Conservation (phyloP, 2,888 invertebrate genomes). For the Cylloceria caligata region DNA sequence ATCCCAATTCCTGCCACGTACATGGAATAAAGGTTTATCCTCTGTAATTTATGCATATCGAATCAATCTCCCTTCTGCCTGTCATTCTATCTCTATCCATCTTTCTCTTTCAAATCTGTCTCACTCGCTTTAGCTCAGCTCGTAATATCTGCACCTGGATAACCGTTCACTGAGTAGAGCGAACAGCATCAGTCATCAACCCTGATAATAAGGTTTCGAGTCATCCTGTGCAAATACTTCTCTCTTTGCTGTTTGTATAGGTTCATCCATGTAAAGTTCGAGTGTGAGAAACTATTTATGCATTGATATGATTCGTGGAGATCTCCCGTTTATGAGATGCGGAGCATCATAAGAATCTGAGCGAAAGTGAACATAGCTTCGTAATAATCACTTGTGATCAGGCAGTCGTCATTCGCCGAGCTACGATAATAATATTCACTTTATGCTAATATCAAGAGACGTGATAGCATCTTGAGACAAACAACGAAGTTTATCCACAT, state of each 20-base stretch:
- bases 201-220: conserved; percentile 83
- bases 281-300: conserved; percentile 51
- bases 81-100: conserved; percentile 53
- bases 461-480: no score
- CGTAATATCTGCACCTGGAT: conserved; percentile 80
- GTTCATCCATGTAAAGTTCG: conserved; percentile 57
- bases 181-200: conserved; percentile 65
- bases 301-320: conserved; percentile 25
- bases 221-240: conserved; percentile 85
- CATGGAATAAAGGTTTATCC: conserved; percentile 82
- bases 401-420: conserved; percentile 21
- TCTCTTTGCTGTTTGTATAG: conserved; percentile 83
- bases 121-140: conserved; percentile 56
- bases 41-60: conserved; percentile 84
- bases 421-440: no score
- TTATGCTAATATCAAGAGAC: no score
- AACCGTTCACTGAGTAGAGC: conserved; percentile 75
- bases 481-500: no score
- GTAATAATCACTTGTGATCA: conserved; percentile 20
- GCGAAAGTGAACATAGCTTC: not conserved
- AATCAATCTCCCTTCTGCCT: conserved; percentile 82
- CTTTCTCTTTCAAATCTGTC: conserved; percentile 59
- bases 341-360: not conserved
- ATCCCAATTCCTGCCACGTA: conserved; percentile 76
- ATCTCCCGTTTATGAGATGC: conserved; percentile 11